Conservation (phyloP, 92 coral and sea anemone species). For the Pocillopora meandrina region DNA sequence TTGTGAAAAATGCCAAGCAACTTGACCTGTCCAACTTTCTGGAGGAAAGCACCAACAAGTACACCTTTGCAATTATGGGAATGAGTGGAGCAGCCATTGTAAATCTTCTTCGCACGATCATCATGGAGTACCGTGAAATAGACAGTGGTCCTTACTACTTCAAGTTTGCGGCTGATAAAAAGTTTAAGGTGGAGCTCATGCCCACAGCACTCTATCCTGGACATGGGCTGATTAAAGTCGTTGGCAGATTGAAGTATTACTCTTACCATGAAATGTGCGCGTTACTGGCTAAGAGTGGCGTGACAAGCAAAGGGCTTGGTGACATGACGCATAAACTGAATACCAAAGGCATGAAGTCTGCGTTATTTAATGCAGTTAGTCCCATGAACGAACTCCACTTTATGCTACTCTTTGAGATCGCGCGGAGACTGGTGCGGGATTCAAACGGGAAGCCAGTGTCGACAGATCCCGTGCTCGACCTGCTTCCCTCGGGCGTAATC, state of each 20-base stretch:
- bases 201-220: constrained; percentile 85
- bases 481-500: constrained; percentile 73
- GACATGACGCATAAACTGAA: constrained; percentile 79
- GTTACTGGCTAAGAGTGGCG: constrained; percentile 73
- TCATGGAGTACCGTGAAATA: constrained; percentile 57
- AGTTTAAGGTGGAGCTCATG: constrained; percentile 77
- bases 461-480: constrained; percentile 80
- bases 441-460: constrained; percentile 67
- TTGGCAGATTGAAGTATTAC: constrained; percentile 81
- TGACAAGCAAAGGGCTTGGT: constrained; percentile 83
- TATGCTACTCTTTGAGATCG: constrained; percentile 79
- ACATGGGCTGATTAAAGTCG: constrained; percentile 78
- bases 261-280: constrained; percentile 77
- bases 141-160: constrained; percentile 76
- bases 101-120: constrained; percentile 67
- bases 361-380: constrained; percentile 83
- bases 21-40: constrained; percentile 47
- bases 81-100: constrained; percentile 74
- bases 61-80: constrained; percentile 63
- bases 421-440: constrained; percentile 88
- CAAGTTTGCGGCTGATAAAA: constrained; percentile 88
- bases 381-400: constrained; percentile 92
- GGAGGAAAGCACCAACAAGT: constrained; percentile 37
- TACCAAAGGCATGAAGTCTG: constrained; percentile 83
- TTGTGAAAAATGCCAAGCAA: constrained; percentile 60